These are phyloP conservation scores for Atta texana DNA, from an alignment of 1,140 invertebrate species.

Conservation along the genomic window DNA sequence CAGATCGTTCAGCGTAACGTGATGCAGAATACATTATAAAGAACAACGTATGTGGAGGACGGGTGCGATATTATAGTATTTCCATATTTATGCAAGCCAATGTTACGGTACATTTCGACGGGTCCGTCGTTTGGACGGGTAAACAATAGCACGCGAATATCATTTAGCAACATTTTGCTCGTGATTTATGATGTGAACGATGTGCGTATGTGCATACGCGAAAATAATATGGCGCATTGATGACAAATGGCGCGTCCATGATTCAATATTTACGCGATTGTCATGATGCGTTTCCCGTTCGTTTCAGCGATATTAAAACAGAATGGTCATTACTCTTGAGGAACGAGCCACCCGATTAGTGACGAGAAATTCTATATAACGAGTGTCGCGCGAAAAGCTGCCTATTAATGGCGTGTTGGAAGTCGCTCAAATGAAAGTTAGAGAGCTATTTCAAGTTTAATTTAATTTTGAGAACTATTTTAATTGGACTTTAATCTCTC, in stretches of 20 bases:
- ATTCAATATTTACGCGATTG: constrained; percentile 64
- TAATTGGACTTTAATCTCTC: neutral
- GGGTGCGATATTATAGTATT: constrained; percentile 50
- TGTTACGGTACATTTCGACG: constrained; percentile 41
- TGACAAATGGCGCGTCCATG: constrained; percentile 60
- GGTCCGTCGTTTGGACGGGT: constrained; percentile 22
- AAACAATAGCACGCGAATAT: constrained; percentile 59
- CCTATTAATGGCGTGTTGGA: neutral
- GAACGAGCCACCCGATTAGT: constrained; percentile 29
- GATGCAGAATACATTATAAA: constrained; percentile 59
- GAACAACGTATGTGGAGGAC: constrained; percentile 7
- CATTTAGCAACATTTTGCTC: constrained; percentile 54
- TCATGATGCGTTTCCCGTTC: constrained; percentile 32
- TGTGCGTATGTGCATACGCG: constrained; percentile 7
- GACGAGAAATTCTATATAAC: constrained; percentile 4
- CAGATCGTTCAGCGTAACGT: constrained; percentile 34
- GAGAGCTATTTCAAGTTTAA: constrained; percentile 2
- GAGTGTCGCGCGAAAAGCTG: constrained; percentile 12
- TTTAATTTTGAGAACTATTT: constrained; percentile 36
- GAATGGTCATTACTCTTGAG: constrained; percentile 51
- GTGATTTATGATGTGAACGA: constrained; percentile 53
- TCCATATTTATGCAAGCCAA: constrained; percentile 57
- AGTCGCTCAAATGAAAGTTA: neutral
- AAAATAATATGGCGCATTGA: constrained; percentile 60
- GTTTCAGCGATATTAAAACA: constrained; percentile 60